Conservation (phyloP, 2,113 vertebrate species). For the Falcunculus frontatus region DNA sequence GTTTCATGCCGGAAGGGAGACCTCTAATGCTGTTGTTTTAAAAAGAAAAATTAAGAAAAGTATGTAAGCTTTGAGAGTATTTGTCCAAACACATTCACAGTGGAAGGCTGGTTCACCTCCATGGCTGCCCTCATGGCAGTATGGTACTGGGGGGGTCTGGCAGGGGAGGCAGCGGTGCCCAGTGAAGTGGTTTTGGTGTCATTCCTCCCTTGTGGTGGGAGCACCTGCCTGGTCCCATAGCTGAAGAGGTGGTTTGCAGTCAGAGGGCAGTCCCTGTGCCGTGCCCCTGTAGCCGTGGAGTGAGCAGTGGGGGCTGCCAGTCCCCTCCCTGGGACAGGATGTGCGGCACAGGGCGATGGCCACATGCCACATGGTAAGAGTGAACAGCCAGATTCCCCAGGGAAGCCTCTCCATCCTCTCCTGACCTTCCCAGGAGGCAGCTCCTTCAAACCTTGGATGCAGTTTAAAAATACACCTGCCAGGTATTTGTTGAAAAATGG, state of each 20-base stretch:
- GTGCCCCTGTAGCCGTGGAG: fast-evolving
- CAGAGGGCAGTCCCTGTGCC: background rate
- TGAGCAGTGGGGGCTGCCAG: background rate
- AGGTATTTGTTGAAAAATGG: conserved; percentile 36
- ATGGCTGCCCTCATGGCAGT: fast-evolving
- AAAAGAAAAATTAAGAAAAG: background rate
- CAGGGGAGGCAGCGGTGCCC: background rate
- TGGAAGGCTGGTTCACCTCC: background rate
- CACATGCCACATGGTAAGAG: conserved; percentile 35
- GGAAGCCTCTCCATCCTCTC: conserved; percentile 7
- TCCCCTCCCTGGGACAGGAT: background rate
- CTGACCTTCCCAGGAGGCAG: conserved; percentile 31
- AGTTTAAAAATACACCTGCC: background rate
- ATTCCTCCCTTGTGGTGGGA: background rate
- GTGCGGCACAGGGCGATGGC: background rate
- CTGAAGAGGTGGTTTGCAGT: background rate
- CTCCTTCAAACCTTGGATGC: conserved; percentile 52
- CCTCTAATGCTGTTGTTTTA: background rate
- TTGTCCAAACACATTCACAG: background rate
- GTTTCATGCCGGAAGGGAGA: background rate
- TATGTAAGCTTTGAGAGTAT: background rate
- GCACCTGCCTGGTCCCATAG: background rate
- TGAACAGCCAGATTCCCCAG: conserved; percentile 50
- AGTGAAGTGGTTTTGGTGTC: background rate
- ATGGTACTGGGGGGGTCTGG: background rate